Conservation (phyloP, 2,888 invertebrate genomes). For the Brenthis daphne region DNA sequence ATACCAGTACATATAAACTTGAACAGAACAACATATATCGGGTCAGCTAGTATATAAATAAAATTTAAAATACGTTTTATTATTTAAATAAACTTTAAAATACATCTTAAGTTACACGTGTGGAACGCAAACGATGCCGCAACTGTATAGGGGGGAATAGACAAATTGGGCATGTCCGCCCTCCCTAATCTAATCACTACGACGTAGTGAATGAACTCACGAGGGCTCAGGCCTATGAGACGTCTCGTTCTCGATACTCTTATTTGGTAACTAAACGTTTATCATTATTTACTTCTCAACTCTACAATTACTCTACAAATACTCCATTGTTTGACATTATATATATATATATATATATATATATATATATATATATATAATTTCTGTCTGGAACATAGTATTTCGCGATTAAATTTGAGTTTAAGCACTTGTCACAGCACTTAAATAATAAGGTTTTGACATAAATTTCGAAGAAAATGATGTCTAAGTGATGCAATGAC, state of each 20-base stretch:
- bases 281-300: background rate
- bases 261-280: conserved; percentile 8
- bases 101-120: conserved; percentile 41
- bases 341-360: too few species aligned
- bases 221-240: conserved; percentile 37
- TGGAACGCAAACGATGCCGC: conserved; percentile 40
- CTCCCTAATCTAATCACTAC: conserved; percentile 65
- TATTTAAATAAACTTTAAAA: background rate
- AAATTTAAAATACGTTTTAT: background rate
- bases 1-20: too few species aligned
- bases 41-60: too few species aligned
- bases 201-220: conserved; percentile 48
- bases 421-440: conserved; percentile 1
- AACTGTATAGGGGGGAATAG: conserved; percentile 52
- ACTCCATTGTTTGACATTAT: background rate
- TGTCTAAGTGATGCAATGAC: conserved; percentile 53
- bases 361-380: background rate
- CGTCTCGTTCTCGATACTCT: conserved; percentile 16
- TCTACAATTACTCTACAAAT: too few species aligned
- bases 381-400: background rate
- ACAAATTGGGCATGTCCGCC: conserved; percentile 76
- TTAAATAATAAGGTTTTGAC: conserved; percentile 21
- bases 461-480: conserved; percentile 44
- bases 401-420: background rate
- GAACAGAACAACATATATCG: too few species aligned